phyloP scores from a whole-genome alignment of 1,140 invertebrate genomes.

The Scaptomyza montana region DNA sequence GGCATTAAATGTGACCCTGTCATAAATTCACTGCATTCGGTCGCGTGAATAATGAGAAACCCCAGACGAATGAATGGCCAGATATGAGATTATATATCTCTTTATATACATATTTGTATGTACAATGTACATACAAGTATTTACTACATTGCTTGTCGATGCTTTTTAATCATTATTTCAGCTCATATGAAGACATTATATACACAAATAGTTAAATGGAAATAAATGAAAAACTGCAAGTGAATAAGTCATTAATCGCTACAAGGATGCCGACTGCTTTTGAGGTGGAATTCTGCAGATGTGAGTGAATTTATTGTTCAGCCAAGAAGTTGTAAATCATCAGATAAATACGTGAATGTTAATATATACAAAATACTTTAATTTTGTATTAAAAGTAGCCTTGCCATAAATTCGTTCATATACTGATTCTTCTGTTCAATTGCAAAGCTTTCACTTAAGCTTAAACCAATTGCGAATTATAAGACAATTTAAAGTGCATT shows the following conservation, averaged over 20 bases:
- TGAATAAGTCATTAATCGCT: constrained; percentile 7
- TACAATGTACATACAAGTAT: constrained; percentile 1
- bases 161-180: constrained; percentile 29
- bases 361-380: neutral
- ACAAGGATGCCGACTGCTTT: neutral
- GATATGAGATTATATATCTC: constrained; percentile 18
- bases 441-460: neutral
- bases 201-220: constrained; percentile 53
- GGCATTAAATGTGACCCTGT: constrained; percentile 51
- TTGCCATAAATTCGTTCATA: no score
- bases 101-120: neutral
- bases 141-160: neutral
- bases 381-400: no score
- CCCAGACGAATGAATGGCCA: constrained; percentile 42
- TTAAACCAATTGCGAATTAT: constrained; percentile 13
- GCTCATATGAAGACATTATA: constrained; percentile 43
- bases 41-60: constrained; percentile 52
- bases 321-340: constrained; percentile 47
- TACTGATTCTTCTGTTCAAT: no score
- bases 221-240: constrained; percentile 50
- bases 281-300: neutral
- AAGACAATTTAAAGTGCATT: constrained; percentile 7
- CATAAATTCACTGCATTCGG: constrained; percentile 59
- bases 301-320: constrained; percentile 7
- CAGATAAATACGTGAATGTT: constrained; percentile 40